Evolutionary conservation across 2,113 vertebrate genomes (phyloP), one percentile per base, ranked within the genome.

Genomic region (Todiramphus saurophagus): DNA sequence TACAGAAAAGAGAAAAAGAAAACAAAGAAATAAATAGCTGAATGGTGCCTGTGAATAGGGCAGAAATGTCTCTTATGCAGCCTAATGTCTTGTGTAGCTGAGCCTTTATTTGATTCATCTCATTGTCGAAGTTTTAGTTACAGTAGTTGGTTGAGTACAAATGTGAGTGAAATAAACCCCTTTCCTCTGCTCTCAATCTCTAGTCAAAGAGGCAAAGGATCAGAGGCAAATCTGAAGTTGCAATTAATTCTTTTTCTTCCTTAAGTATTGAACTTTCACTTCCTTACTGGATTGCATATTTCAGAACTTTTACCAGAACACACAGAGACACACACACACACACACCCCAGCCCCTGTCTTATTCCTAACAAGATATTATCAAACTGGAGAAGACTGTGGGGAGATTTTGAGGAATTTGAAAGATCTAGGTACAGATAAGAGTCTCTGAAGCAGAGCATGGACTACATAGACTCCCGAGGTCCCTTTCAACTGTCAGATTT

Each of bases 261-360:
- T 75, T 31, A 75, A 44, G 3, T 20, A 18, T 4, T 70, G 13
- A 82, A 33, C 2, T 75, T 78, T 50, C 70, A 0, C 14, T 64
- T 63, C 24, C 20, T 35, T 48, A 12, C 12, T 46, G 10, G 16
- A 6, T 60, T 48, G 60, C 8, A 50, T 43, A 58, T 64, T 46
- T 39, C 4, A 7, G 23, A 43, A 19, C 5, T 2, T 69, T 11
- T 4, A 51, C 5, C 2, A 35, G 7, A 2, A 3, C 2, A 10
- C 11, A 4, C 2, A 43, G 14, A 43, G 14, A 43, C 43, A 43
- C 41, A 43, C 41, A 43, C 41, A 43, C 41, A 43, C 43, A 43
- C 43, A 43, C 15, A 43, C 3, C 2, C 4, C 23, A 14, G 5
- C 19, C 9, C 1, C 11, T 2, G 2, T 8, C 3, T 73, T 64